Evolutionary conservation across 1,140 invertebrate genomes (phyloP).

Genomic region (Drosophila nigromelanica): DNA sequence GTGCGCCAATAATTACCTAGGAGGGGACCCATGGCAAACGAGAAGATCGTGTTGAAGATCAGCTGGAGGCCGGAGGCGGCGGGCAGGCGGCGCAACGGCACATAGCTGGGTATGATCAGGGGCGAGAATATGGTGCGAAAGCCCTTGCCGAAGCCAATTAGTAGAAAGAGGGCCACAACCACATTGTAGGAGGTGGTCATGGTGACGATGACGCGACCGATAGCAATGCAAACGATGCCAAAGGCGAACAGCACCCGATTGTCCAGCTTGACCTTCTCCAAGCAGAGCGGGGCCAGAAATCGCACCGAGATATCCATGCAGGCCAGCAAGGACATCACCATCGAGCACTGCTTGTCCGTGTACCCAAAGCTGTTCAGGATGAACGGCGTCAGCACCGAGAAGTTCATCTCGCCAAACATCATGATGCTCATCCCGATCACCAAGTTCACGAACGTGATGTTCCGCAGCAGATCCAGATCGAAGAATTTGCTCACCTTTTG

Average conservation of each 20-base stretch:
- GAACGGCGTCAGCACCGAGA: slow-evolving; percentile 88
- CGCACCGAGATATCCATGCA: slow-evolving; percentile 86
- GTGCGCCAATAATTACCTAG: slow-evolving; percentile 85
- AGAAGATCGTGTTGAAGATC: slow-evolving; percentile 87
- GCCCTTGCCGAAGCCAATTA: slow-evolving; percentile 88
- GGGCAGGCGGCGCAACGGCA: slow-evolving; percentile 86
- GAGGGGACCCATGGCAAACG: slow-evolving; percentile 86
- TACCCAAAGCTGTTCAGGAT: slow-evolving; percentile 87
- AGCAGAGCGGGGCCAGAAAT: slow-evolving; percentile 86
- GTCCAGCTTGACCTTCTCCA: slow-evolving; percentile 86
- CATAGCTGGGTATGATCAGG: slow-evolving; percentile 88
- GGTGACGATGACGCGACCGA: slow-evolving; percentile 84
- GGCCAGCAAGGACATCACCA: slow-evolving; percentile 87
- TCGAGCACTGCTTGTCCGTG: slow-evolving; percentile 85
- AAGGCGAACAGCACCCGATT: slow-evolving; percentile 88
- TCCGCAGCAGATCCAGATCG: slow-evolving; percentile 87
- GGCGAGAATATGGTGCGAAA: slow-evolving; percentile 88
- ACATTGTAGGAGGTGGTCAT: slow-evolving; percentile 63
- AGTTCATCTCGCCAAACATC: slow-evolving; percentile 88
- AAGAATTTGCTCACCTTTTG: slow-evolving; percentile 86
- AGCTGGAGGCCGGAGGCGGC: slow-evolving; percentile 88
- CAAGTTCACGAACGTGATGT: slow-evolving; percentile 88
- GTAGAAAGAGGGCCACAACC: slow-evolving; percentile 60
- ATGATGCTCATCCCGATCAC: slow-evolving; percentile 88
- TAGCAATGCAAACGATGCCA: slow-evolving; percentile 87